phyloP scores from a whole-genome alignment of 2,113 vertebrate species.

The Rhombomys opimus region DNA sequence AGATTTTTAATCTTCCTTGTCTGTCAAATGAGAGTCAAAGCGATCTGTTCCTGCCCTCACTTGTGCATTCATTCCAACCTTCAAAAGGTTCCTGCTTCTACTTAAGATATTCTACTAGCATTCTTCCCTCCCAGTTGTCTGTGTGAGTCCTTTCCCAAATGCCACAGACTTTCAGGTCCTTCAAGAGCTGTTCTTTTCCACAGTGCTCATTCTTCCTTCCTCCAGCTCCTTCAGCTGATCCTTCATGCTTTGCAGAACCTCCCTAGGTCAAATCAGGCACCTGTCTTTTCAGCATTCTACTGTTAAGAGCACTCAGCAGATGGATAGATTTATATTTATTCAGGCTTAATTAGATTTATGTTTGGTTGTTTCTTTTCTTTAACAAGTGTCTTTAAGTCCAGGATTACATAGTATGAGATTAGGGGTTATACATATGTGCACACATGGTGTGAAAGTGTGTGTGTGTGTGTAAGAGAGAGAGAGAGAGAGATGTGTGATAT shows the following conservation, averaged over 20 bases:
- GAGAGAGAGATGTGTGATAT: not conserved
- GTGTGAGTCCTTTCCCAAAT: not conserved
- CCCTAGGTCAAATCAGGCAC: not conserved
- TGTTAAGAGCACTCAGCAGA: not conserved
- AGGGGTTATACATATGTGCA: not conserved
- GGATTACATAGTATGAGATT: not conserved
- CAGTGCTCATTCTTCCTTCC: not conserved
- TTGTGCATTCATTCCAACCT: not conserved
- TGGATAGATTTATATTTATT: not conserved
- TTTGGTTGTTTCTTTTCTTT: not conserved
- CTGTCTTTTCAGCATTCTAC: not conserved
- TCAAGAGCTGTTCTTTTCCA: not conserved
- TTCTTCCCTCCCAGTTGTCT: not conserved
- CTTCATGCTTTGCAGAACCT: not conserved
- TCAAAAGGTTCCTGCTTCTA: not conserved
- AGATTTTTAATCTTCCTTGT: not conserved
- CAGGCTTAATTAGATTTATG: not conserved
- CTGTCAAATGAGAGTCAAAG: not conserved
- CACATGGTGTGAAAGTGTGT: not conserved
- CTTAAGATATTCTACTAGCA: not conserved
- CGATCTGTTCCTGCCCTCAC: not conserved
- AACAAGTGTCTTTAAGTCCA: not conserved
- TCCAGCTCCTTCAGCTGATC: not conserved
- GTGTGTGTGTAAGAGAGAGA: not conserved
- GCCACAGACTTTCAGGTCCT: not conserved